A percentile compares a stretch with the other conserved stretches of the same genome.
Evolutionary conservation across 2,113 vertebrate species (phyloP).

Genomic region (Mirounga angustirostris): DNA sequence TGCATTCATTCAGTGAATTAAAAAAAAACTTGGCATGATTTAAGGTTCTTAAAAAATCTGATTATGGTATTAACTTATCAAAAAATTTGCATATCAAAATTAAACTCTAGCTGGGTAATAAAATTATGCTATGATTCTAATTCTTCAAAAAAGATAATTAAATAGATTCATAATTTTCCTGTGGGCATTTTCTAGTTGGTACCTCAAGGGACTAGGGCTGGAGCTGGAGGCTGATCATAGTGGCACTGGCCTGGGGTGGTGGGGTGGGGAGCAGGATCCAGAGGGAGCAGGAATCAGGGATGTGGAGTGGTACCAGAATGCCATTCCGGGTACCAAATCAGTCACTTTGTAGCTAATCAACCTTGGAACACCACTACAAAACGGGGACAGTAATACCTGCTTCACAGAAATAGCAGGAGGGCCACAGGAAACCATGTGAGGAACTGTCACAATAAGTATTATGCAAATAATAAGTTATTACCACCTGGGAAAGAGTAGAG

Average conservation of each 20-base stretch:
- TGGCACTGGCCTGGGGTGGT: neutral
- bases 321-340: neutral
- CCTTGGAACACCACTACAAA: neutral
- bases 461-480: neutral
- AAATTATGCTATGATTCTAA: slow-evolving; percentile 72
- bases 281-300: neutral
- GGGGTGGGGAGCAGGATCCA: neutral
- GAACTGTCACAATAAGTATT: neutral
- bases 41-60: slow-evolving; percentile 57
- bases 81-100: slow-evolving; percentile 75
- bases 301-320: neutral
- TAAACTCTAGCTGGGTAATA: slow-evolving; percentile 62
- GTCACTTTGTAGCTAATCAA: neutral
- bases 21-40: slow-evolving; percentile 66
- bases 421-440: neutral
- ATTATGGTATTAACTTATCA: slow-evolving; percentile 61
- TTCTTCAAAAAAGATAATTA: slow-evolving; percentile 66
- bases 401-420: neutral
- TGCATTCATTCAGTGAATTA: slow-evolving; percentile 30
- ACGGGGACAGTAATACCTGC: neutral
- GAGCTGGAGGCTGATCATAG: neutral
- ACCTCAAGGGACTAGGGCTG: neutral
- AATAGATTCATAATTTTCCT: slow-evolving; percentile 33
- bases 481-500: neutral
- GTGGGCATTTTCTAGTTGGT: slow-evolving; percentile 18